These are phyloP conservation scores for Motacilla tschutschensis DNA, from an alignment of 2,113 vertebrate genomes.

Conservation along the genomic window DNA sequence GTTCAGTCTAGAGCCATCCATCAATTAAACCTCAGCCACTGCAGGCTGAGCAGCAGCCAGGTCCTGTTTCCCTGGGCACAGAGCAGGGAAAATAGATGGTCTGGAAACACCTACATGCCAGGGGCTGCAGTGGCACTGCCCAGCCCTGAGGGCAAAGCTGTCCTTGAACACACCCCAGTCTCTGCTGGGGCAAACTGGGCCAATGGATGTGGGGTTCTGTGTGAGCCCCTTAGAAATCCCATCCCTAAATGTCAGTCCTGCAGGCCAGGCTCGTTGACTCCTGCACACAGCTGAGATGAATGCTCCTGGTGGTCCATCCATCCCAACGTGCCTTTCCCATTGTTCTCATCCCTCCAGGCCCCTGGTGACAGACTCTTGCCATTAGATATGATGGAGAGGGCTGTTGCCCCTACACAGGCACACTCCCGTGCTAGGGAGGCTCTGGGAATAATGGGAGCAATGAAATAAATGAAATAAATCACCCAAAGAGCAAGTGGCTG, in stretches of 20 bases:
- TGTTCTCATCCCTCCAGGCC: background rate
- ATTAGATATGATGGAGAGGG: slow-evolving; percentile 15
- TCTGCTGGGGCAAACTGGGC: background rate
- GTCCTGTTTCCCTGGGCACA: background rate
- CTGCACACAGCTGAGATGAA: background rate
- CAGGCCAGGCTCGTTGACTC: background rate
- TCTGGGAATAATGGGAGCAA: background rate
- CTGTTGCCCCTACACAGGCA: background rate
- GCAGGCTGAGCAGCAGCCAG: background rate
- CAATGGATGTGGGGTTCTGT: fast-evolving
- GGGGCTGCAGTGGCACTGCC: background rate
- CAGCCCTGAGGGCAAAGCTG: background rate
- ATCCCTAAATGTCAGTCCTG: background rate
- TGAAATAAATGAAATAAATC: slow-evolving; percentile 11
- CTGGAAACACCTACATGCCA: background rate
- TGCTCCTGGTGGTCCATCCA: slow-evolving; percentile 1
- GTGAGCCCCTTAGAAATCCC: background rate
- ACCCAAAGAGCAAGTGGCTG: background rate
- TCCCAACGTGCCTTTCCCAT: background rate
- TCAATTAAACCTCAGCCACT: background rate
- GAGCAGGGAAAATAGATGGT: background rate
- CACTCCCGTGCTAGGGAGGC: background rate
- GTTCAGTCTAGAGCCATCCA: background rate
- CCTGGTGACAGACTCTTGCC: background rate
- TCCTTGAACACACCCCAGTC: background rate